Evolutionary conservation across 2,888 invertebrate species (phyloP).

Genomic region (Pseudococcus viburni): DNA sequence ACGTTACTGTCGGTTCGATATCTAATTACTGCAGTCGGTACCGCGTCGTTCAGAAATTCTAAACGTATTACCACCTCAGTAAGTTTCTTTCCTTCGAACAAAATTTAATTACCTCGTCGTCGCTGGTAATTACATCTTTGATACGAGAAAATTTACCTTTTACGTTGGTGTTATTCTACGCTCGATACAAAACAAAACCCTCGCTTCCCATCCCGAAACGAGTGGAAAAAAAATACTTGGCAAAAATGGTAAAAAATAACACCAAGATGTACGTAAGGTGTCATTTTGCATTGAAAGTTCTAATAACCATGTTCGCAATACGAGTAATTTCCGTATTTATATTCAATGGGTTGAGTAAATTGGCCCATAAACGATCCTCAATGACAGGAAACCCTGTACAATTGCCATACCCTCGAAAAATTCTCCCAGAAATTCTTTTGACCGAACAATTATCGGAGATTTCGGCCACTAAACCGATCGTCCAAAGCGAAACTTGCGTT

Average conservation of each 20-base stretch:
- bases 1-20: constrained; percentile 11
- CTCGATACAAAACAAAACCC: neutral
- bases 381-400: constrained; percentile 27
- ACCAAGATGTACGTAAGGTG: neutral
- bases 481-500: neutral
- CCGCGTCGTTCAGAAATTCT: neutral
- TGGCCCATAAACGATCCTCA: constrained; percentile 54
- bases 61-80: neutral
- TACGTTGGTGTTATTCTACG: neutral
- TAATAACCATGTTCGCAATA: constrained; percentile 46
- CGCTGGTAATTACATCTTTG: constrained; percentile 33
- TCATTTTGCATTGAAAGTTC: neutral
- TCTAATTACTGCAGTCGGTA: neutral
- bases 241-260: neutral
- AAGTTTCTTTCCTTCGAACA: neutral
- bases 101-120: constrained; percentile 42
- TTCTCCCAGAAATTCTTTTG: neutral
- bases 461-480: neutral
- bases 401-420: constrained; percentile 53
- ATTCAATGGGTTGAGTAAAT: constrained; percentile 60
- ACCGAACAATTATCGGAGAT: neutral
- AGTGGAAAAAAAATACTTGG: constrained; percentile 2
- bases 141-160: constrained; percentile 19
- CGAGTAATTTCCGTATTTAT: constrained; percentile 56
- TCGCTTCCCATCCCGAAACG: neutral